Evolutionary conservation across 1,140 invertebrate species (phyloP), one percentile per base, ranked within the genome.

Genomic region (Tribolium madens): DNA sequence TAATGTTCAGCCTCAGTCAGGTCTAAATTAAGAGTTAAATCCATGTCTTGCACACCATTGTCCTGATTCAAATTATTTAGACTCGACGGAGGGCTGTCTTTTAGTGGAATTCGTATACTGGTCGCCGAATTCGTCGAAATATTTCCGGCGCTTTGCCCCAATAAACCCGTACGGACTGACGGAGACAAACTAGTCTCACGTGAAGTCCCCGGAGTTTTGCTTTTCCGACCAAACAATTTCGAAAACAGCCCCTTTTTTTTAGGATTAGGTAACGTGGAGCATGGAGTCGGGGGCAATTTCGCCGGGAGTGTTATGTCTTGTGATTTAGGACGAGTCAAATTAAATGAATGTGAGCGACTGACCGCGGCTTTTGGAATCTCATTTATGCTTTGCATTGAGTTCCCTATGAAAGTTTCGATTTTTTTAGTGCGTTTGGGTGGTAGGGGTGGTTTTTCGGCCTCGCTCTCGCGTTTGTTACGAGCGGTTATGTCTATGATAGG

Each of bases 1-100:
- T 95, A 96, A 84, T 95, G 92, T 83, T 96, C 95, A 1, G 93
- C 94, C 78, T 95, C 94, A 1, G 94, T 95, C 12, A 95, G 84
- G 76, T 94, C 91, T 31, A 89, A 80, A 80, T 87, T 87, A 18
- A 87, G 76, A 26, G 81, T 80, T 18, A 83, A 42, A 47, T 84
- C 82, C 33, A 42, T 10, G 42, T 57, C 17, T 46, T 71, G 31
- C 64, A 21, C 33, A 1, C 15, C 46, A 10, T 5, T 48, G 6
- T 64, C 18, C 17, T 17, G 36, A 21, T 42, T 57, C 3, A 53
- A 10, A 26, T 72, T 46, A 18, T 52, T 69, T 9, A 42, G 3
- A n/a, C 36, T 71, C 3, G 13, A 1, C 1, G 60, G 10, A n/a
- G 81, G 81, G 64, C 72, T 79, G 68, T 89, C 88, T 84, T 91